Evolutionary conservation across 2,888 invertebrate species (phyloP).

Genomic region (Tipula helvola): DNA sequence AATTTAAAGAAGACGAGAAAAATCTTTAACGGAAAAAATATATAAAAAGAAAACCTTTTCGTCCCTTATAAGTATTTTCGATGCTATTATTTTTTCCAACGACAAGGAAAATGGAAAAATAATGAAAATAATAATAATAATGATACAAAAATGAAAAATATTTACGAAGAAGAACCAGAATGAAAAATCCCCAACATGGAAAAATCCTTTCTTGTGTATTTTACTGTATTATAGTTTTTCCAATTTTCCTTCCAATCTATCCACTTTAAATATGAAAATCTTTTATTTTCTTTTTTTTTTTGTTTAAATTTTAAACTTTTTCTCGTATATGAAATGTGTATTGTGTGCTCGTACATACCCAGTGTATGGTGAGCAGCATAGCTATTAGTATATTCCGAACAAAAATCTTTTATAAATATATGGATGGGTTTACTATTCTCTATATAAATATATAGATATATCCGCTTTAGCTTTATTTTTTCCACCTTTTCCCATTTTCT

Average conservation of each 20-base stretch:
- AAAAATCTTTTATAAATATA: not conserved
- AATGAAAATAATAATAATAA: slow-evolving; percentile 4
- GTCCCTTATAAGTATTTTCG: not conserved
- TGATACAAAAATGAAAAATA: not conserved
- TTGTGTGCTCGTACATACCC: not conserved
- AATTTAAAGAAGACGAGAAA: not conserved
- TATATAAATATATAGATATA: slow-evolving; percentile 6
- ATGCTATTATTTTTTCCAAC: not conserved
- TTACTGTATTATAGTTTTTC: not conserved
- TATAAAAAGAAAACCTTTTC: not conserved
- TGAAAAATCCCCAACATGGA: not conserved
- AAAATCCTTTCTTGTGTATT: not conserved
- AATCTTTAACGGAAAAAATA: not conserved
- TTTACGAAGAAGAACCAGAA: not conserved
- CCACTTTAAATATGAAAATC: not conserved
- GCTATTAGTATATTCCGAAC: not conserved
- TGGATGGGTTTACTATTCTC: not conserved
- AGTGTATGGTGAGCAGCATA: not conserved
- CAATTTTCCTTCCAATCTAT: not conserved
- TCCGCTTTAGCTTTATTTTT: slow-evolving; percentile 11
- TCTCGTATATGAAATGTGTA: not conserved
- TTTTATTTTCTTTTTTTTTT: not conserved
- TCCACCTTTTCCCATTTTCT: not conserved
- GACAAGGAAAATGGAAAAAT: not conserved
- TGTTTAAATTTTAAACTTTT: not conserved